Evolutionary conservation across 2,888 invertebrate species (phyloP), one percentile per base, ranked within the genome.

Genomic region (Reticulitermes lucifugus): DNA sequence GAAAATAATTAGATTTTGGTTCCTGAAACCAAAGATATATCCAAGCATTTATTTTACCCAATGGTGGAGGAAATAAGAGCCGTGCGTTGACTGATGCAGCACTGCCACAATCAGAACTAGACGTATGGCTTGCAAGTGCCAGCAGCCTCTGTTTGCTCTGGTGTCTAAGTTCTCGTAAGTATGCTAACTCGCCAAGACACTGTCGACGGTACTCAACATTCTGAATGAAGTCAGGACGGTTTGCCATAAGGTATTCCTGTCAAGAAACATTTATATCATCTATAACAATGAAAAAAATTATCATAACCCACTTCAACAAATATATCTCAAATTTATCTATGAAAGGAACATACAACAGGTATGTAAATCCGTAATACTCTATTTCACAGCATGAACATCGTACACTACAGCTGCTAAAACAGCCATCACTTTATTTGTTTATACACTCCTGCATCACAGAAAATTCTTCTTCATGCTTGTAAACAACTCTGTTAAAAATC

Each of bases 221-320:
- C 79, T 91, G 90, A 55, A 95, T 92, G 90, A 96, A 96, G 86
- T 94, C 93, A 0, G 96, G 96, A 59, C 94, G 93, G 88, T 95
- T 95, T 87, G 90, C 92, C 87, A 93, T 92, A 88, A 97, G 92
- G 89, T 95, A 95, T 85, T 96, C 95, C 92, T 96, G 91, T 46
- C 95, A 92, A 10, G 93, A 91, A 12, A 91, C 25, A 65, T 1
- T 25, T 25, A 25, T 6, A 25, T n/a, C 7, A 25, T 25, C 55
- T 25, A 25, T 65, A 25, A 60, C 4, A 60, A 60, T 21, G 12
- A 60, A 6, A 65, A 12, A 10, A 65, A 25, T 65, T 2, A 25
- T 2, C 7, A n/a, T 65, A 65, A 25, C 9, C 25, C 7, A 65
- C 14, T 25, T 25, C 10, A 25, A 65, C 14, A 65, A 25, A n/a